A percentile compares a stretch with the other conserved stretches of the same genome.
phyloP scores from a whole-genome alignment of 2,113 vertebrate genomes.

The Gasterosteus nipponicus region DNA sequence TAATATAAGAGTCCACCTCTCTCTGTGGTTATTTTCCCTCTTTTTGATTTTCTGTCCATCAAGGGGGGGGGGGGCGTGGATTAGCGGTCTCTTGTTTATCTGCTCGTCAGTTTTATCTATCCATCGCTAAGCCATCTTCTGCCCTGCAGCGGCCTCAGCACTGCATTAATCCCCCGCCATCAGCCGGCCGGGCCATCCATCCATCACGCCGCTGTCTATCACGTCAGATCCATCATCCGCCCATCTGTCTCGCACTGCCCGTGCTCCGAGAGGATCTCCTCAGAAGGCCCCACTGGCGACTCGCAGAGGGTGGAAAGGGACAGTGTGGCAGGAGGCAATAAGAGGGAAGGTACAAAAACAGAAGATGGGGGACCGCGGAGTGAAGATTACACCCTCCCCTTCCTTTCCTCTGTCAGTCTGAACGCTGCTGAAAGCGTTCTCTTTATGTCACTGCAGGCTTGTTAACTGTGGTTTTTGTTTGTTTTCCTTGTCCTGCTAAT shows the following conservation, averaged over 20 bases:
- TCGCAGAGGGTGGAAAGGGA: constrained; percentile 49
- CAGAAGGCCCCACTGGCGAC: constrained; percentile 59
- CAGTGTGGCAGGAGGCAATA: constrained; percentile 50
- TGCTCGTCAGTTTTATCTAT: constrained; percentile 83
- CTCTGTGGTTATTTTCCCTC: constrained; percentile 63
- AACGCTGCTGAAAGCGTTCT: constrained; percentile 54
- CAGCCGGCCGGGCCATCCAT: constrained; percentile 82
- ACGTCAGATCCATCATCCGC: constrained; percentile 84
- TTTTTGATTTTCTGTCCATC: constrained; percentile 84
- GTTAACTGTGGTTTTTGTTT: constrained; percentile 78
- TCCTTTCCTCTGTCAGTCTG: constrained; percentile 29
- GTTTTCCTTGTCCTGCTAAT: constrained; percentile 75
- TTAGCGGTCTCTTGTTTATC: constrained; percentile 85
- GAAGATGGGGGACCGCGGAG: constrained; percentile 29
- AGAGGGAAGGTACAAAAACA: constrained; percentile 55
- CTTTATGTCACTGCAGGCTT: constrained; percentile 74
- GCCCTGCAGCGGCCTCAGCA: constrained; percentile 67
- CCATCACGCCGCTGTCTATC: constrained; percentile 83
- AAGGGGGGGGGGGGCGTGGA: constrained; percentile 76
- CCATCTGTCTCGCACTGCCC: constrained; percentile 81
- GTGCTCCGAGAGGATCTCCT: constrained; percentile 69
- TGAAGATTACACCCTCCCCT: constrained; percentile 60
- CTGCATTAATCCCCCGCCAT: constrained; percentile 85
- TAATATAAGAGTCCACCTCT: constrained; percentile 57
- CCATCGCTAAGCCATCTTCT: constrained; percentile 77